Evolutionary conservation across 2,113 vertebrate genomes (phyloP).

Genomic region (Bos indicus): DNA sequence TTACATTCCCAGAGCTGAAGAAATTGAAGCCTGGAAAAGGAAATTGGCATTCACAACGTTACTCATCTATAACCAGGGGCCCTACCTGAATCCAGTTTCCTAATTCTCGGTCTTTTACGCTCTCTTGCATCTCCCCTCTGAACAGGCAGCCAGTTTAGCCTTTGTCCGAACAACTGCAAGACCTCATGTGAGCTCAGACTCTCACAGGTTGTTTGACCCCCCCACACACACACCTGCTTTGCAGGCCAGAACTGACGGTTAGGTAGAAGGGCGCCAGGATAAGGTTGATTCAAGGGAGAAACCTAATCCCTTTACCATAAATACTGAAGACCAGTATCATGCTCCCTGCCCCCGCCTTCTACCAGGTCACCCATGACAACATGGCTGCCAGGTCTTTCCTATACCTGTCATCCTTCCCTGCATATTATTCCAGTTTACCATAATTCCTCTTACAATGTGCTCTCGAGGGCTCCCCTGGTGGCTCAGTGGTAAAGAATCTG

Average conservation of each 20-base stretch:
- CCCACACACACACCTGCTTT: rapidly evolving
- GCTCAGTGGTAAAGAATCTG: neutral
- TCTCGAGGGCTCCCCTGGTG: neutral
- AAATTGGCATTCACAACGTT: neutral
- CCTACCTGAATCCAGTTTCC: neutral
- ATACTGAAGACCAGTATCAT: neutral
- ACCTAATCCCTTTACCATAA: neutral
- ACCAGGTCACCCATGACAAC: neutral
- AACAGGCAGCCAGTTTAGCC: neutral
- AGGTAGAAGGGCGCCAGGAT: neutral
- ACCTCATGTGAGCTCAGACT: neutral
- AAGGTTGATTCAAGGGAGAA: neutral
- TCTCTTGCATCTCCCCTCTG: neutral
- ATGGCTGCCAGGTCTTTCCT: neutral
- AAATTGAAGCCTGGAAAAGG: neutral
- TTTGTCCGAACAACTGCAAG: neutral
- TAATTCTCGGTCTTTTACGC: neutral
- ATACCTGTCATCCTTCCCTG: neutral
- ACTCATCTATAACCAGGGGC: neutral
- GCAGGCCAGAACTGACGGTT: neutral
- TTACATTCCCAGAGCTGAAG: neutral
- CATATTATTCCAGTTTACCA: neutral
- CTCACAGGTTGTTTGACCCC: too few relatives aligned
- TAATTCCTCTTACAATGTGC: neutral
- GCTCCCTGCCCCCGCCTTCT: neutral